A percentile compares a stretch with the other conserved stretches of the same genome.
Conservation (phyloP, 92 coral and sea anemone genomes). For the Heliopora coerulea region DNA sequence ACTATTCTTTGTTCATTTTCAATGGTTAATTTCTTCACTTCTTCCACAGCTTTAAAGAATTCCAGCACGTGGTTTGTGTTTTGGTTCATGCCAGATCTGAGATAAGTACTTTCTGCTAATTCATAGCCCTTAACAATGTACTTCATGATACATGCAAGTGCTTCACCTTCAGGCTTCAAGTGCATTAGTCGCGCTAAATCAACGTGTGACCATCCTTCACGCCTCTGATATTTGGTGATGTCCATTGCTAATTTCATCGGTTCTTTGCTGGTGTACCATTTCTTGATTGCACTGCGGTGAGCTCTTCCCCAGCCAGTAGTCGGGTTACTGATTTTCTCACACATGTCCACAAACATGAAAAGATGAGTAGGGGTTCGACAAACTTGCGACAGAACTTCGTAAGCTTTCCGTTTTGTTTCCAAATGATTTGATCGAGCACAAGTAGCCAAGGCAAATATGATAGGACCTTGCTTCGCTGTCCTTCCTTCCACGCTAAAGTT, state of each 20-base stretch:
- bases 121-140: constrained; percentile 57
- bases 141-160: constrained; percentile 49
- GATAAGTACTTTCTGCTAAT: not conserved
- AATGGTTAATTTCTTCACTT: constrained; percentile 60
- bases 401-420: constrained; percentile 76
- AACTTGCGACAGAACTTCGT: constrained; percentile 60
- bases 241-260: constrained; percentile 64
- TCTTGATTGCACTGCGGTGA: constrained; percentile 88
- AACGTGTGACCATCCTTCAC: constrained; percentile 89
- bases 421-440: constrained; percentile 64
- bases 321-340: constrained; percentile 59
- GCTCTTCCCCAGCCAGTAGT: constrained; percentile 95
- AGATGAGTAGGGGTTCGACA: constrained; percentile 88
- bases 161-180: constrained; percentile 59
- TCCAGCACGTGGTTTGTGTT: constrained; percentile 54
- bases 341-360: constrained; percentile 73
- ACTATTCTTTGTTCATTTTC: constrained; percentile 51
- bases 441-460: constrained; percentile 39
- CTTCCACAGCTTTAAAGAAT: constrained; percentile 67
- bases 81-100: constrained; percentile 15
- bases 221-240: constrained; percentile 89
- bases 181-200: constrained; percentile 84
- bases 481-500: constrained; percentile 43
- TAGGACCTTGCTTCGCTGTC: constrained; percentile 39
- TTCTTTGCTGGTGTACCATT: constrained; percentile 83